Evolutionary conservation across 2,888 invertebrate species (phyloP), one percentile per base, ranked within the genome.

Genomic region (Chaetoderma sp.): DNA sequence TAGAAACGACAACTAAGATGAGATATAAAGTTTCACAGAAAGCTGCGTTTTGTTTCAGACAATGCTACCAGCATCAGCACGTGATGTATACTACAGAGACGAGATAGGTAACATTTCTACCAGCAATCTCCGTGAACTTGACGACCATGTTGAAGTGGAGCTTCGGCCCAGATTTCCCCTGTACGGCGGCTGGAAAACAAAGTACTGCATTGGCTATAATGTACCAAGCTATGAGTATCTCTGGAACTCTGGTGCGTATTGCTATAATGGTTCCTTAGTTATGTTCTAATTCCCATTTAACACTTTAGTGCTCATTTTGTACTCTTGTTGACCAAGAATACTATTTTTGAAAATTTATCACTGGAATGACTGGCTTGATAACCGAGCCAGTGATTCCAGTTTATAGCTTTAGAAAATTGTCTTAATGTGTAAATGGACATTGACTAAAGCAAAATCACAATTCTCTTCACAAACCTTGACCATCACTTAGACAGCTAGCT

Each of bases 81-180:
- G 92, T 44, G 97, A 96, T 87, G 95, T 98, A 13, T 99, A 99
- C 87, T 99, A 99, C 86, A 91, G 94, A 60, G 99, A 99, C 87
- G 96, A 96, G 74, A 99, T 99, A 85, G 99, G 89, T 42, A 99
- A 99, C 86, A 99, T 99, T 80, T 98, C 98, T 0, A 99, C 99
- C 10, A 97, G 97, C 0, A 93, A 95, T 85, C 93, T 98, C 89
- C 91, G 93, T 72, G 88, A 93, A 27, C 90, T 93, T 75, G 94
- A 94, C 74, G 96, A 98, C 83, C 93, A 95, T 42, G 96, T 98
- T 6, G 98, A 99, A 82, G 88, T 99, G 3, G 98, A 98, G 81
- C 89, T 99, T n/a, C 90, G 96, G 56, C 99, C 98, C 5, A 90
- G 99, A 78, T 99, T 98, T 87, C 99, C 99, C 2, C 89, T 99